Evolutionary conservation across 1,140 invertebrate genomes (phyloP).

Genomic region (Aphelinus certus): DNA sequence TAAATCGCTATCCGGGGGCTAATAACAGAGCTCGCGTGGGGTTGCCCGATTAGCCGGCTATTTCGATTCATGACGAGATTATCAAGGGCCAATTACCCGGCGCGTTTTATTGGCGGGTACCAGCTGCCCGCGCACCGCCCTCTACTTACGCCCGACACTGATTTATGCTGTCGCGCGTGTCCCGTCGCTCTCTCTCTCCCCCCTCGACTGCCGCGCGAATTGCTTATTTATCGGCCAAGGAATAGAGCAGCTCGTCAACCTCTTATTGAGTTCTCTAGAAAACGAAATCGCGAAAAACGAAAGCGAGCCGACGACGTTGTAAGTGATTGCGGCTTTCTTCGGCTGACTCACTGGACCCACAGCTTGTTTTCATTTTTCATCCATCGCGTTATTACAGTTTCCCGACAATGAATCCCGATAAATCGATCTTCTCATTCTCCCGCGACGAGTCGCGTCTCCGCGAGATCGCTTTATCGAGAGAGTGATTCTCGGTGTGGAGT

Average conservation of each 20-base stretch:
- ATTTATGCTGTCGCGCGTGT: constrained; percentile 50
- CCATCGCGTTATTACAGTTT: too few relatives aligned
- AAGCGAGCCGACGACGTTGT: background rate
- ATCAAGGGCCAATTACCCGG: constrained; percentile 61
- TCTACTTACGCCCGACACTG: constrained; percentile 60
- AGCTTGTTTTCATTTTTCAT: too few relatives aligned
- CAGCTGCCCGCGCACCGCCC: constrained; percentile 50
- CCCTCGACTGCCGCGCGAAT: constrained; percentile 29
- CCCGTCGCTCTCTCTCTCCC: background rate
- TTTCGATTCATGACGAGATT: constrained; percentile 63
- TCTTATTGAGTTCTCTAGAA: too few relatives aligned
- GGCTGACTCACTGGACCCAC: too few relatives aligned
- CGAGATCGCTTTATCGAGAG: too few relatives aligned
- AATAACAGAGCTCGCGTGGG: constrained; percentile 57
- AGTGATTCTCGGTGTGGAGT: too few relatives aligned
- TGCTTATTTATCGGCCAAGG: constrained; percentile 44
- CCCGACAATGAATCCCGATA: too few relatives aligned
- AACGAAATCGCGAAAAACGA: too few relatives aligned
- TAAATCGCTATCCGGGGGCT: constrained; percentile 58
- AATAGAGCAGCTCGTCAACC: background rate
- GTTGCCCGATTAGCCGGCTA: constrained; percentile 49
- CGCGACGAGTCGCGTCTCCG: too few relatives aligned
- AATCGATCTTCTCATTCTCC: too few relatives aligned
- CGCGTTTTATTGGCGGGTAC: constrained; percentile 55
- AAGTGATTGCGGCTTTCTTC: constrained; percentile 23